These are phyloP conservation scores for Procambarus clarkii DNA, from an alignment of 1,140 invertebrate species.

Conservation along the genomic window DNA sequence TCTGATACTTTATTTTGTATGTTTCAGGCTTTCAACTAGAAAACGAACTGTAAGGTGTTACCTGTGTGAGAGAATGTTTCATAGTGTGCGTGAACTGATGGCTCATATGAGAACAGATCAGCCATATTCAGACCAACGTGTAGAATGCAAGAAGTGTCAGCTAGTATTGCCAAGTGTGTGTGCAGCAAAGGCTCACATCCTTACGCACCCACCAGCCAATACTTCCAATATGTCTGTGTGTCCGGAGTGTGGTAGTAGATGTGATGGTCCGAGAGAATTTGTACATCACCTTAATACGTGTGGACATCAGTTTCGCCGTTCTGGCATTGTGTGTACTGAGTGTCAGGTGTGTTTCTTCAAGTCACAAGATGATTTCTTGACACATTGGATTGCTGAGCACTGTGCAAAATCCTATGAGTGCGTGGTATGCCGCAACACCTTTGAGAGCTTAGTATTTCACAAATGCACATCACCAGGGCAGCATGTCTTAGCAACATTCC, in stretches of 20 bases:
- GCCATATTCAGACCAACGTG: constrained; percentile 68
- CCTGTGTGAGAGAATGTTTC: constrained; percentile 71
- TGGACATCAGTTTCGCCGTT: constrained; percentile 70
- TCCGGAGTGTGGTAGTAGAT: constrained; percentile 70
- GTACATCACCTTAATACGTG: constrained; percentile 72
- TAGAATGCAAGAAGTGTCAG: constrained; percentile 71
- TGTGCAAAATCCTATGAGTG: constrained; percentile 72
- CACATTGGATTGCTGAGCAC: constrained; percentile 71
- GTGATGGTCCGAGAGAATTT: constrained; percentile 70
- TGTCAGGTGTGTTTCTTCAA: constrained; percentile 71
- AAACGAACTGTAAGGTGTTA: constrained; percentile 68
- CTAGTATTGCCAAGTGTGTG: constrained; percentile 71
- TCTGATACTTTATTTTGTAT: not conserved
- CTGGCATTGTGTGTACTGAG: constrained; percentile 64
- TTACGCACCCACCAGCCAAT: constrained; percentile 71
- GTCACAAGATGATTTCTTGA: constrained; percentile 67
- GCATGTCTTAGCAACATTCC: constrained; percentile 70
- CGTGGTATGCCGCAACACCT: constrained; percentile 64
- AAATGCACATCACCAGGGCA: constrained; percentile 70
- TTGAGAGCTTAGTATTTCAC: constrained; percentile 71
- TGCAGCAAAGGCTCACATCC: constrained; percentile 71
- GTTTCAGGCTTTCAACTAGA: constrained; percentile 39
- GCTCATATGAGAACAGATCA: constrained; percentile 71
- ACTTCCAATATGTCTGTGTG: constrained; percentile 71
- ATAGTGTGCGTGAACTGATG: constrained; percentile 71